Percentiles rank a stretch among this genome's conserved stretches.
phyloP scores from a whole-genome alignment of 1,140 invertebrate genomes.

The Bathynomus jamesi region DNA sequence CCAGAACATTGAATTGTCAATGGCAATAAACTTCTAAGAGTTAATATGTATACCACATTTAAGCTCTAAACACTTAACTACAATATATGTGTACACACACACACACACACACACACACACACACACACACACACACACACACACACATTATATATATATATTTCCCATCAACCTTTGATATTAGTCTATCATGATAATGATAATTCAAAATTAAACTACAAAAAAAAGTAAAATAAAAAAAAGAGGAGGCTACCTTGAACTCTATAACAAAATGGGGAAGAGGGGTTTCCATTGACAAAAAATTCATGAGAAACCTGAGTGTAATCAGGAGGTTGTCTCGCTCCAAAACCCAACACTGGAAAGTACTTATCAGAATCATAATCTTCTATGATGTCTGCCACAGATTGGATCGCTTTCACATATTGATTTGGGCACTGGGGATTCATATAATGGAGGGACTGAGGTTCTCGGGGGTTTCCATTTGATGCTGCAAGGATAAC shows the following conservation, averaged over 20 bases:
- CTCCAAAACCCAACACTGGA: conserved; percentile 54
- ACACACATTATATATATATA: too few relatives aligned
- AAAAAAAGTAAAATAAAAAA: not conserved
- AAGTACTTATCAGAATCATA: conserved; percentile 53
- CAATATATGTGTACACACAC: too few relatives aligned
- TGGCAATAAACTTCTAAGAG: too few relatives aligned
- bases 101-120: too few relatives aligned
- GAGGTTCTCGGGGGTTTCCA: conserved; percentile 51
- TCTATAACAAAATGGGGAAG: conserved; percentile 51
- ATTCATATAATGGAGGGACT: conserved; percentile 54
- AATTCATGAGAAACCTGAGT: conserved; percentile 53
- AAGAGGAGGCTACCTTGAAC: conserved; percentile 39
- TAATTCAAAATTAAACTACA: too few relatives aligned
- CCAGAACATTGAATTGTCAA: too few relatives aligned
- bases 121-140: too few relatives aligned
- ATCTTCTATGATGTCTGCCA: conserved; percentile 59
- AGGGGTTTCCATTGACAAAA: conserved; percentile 51
- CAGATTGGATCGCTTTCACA: conserved; percentile 51
- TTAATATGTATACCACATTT: too few relatives aligned
- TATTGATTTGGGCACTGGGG: conserved; percentile 49
- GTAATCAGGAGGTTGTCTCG: conserved; percentile 47
- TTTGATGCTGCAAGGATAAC: conserved; percentile 52
- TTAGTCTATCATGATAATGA: too few relatives aligned
- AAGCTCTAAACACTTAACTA: too few relatives aligned
- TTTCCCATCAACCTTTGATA: too few relatives aligned